These are phyloP conservation scores for Ifrita kowaldi DNA, from an alignment of 2,113 vertebrate genomes.

Conservation along the genomic window DNA sequence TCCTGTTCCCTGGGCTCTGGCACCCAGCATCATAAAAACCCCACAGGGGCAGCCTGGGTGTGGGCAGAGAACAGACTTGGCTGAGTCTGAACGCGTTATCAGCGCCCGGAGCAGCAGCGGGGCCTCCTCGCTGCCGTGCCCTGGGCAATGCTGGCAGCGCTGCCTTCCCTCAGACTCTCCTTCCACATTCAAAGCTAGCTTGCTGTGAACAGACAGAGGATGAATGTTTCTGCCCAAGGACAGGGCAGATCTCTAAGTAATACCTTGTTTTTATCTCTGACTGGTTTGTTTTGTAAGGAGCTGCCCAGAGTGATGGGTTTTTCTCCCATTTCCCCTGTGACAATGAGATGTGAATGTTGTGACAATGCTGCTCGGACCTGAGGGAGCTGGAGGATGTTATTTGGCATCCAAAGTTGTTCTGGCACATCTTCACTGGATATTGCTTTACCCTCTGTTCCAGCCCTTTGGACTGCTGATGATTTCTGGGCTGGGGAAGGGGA, in stretches of 20 bases:
- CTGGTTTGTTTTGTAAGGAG: background rate
- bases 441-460: background rate
- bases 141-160: background rate
- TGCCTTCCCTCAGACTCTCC: background rate
- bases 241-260: background rate
- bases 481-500: background rate
- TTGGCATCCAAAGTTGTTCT: background rate
- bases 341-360: background rate
- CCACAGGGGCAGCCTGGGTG: background rate
- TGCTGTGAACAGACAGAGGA: background rate
- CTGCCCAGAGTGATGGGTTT: background rate
- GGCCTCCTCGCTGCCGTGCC: background rate
- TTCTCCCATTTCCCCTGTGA: background rate
- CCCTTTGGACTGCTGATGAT: background rate
- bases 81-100: background rate
- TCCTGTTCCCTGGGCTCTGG: background rate
- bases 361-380: background rate
- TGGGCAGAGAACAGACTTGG: background rate
- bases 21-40: fast-evolving
- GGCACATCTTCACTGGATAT: background rate
- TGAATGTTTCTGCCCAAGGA: background rate
- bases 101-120: fast-evolving
- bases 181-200: background rate
- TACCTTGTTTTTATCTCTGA: background rate
- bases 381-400: background rate